Base-by-base conservation (phyloP, 2,113 vertebrate genomes). In the Plotosus lineatus region DNA sequence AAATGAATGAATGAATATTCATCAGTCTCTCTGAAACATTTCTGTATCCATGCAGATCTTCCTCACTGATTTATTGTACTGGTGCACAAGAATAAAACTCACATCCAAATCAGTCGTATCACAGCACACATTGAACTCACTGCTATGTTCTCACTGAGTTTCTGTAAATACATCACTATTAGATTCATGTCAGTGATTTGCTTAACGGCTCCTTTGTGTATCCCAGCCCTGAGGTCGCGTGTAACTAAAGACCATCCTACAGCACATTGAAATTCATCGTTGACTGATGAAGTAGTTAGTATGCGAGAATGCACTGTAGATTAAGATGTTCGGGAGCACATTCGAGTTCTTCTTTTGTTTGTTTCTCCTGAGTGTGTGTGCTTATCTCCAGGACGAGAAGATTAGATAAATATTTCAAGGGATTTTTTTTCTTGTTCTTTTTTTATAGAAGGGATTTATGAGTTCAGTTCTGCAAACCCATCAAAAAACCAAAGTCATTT, bases 381-480 rank as follows among this genome's bases (percentile, higher is more conserved):
- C 23, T 53, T 65, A 65, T 81, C 79, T 26, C 50, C 12, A 19
- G 79, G 71, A 33, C 3, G 42, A 79, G 51, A 75, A 19, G 63
- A 63, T 26, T 36, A 14, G 61, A 58, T 83, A 46, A 50, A 75
- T 75, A 48, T 75, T 68, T 66, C 82, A 69, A 69, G 31, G 42
- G 42, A 48, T 75, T 42, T 36, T 74, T 71, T 33, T 53, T 50
- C 28, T 12, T 31, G 6, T 69, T 58, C 68, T 55, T 79, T 77
- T 40, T 72, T 48, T 58, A 46, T 42, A 42, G 28, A 33, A 79
- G 60, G 63, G 73, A 80, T 80, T 69, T 84, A 84, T n/a, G n/a
- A n/a, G n/a, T 76, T 84, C 51, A 48, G 40, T 19, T 58, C 31
- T 63, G 19, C 51, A 21, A 72, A 60, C 80, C 17, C n/a, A 75